These are phyloP conservation scores for Crotalus viridis DNA, from an alignment of 2,113 vertebrate genomes.

Conservation along the genomic window DNA sequence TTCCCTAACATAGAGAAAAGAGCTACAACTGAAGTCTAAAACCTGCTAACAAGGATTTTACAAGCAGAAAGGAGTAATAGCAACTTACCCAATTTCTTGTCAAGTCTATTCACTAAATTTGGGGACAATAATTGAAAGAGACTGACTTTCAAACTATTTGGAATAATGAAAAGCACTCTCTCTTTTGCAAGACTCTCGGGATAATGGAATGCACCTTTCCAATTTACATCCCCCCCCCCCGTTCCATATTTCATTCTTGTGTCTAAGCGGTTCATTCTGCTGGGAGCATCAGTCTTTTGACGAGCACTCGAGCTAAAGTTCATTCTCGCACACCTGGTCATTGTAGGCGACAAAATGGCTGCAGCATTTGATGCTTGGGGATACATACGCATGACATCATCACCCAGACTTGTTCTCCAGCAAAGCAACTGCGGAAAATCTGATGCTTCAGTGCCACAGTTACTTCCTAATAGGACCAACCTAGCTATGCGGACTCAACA, in stretches of 20 bases:
- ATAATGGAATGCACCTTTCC: conserved; percentile 44
- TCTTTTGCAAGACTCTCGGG: conserved; percentile 39
- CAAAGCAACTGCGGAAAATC: background rate
- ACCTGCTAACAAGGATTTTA: conserved; percentile 46
- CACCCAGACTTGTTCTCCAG: background rate
- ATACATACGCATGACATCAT: conserved; percentile 14
- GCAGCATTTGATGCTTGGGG: background rate
- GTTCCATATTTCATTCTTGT: background rate
- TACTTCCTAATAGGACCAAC: background rate
- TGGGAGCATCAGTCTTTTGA: conserved; percentile 5
- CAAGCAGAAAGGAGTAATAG: conserved; percentile 41
- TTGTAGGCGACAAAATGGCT: background rate
- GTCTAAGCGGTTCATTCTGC: background rate
- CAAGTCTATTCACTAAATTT: conserved; percentile 50
- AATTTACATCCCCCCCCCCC: conserved; percentile 18
- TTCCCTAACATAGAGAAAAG: conserved; percentile 34
- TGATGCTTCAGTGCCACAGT: background rate
- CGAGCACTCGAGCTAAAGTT: background rate
- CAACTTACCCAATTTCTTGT: conserved; percentile 53
- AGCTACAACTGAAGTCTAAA: conserved; percentile 48
- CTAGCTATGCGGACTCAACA: background rate
- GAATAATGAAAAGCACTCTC: conserved; percentile 43
- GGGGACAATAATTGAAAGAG: conserved; percentile 41
- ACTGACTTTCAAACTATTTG: conserved; percentile 38
- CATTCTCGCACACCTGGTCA: rapidly evolving